Percentiles rank a stretch among this genome's conserved stretches.
Evolutionary conservation across 2,888 invertebrate species (phyloP).

Genomic region (Pseudococcus jackbeardsleyi): DNA sequence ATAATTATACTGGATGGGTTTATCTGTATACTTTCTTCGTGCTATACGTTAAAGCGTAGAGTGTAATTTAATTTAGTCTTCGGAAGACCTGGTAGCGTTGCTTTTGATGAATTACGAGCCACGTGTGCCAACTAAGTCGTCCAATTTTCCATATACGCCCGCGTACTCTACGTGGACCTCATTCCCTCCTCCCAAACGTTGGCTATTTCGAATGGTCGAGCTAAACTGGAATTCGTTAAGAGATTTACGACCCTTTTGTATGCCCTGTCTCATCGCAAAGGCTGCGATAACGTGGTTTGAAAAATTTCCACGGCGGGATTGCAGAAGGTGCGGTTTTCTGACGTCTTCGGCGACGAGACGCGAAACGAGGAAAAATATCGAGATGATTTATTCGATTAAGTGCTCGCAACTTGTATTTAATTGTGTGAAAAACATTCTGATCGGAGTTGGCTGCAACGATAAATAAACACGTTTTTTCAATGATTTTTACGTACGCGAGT

Average conservation of each 20-base stretch:
- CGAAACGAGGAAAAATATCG: neutral
- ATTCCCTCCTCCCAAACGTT: neutral
- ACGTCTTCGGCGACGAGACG: neutral
- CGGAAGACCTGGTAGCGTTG: neutral
- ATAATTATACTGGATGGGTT: neutral
- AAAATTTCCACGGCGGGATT: neutral
- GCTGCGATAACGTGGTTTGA: neutral
- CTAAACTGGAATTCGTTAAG: neutral
- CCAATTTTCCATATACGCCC: slow-evolving; percentile 22
- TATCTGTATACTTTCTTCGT: slow-evolving; percentile 1
- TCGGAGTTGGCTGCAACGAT: neutral
- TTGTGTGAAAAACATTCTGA: slow-evolving; percentile 16
- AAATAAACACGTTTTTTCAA: slow-evolving; percentile 35
- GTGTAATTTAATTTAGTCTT: slow-evolving; percentile 32
- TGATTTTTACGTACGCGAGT: slow-evolving; percentile 32
- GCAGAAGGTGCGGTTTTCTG: neutral
- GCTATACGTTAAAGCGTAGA: neutral
- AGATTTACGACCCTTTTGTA: slow-evolving; percentile 6
- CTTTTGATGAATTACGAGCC: slow-evolving; percentile 25
- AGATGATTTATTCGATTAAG: slow-evolving; percentile 39
- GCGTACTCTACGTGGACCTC: neutral
- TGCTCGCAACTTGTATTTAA: slow-evolving; percentile 17
- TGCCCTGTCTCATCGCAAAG: neutral
- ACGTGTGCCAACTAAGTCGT: slow-evolving; percentile 37
- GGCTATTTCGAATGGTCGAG: neutral